phyloP scores from a whole-genome alignment of 2,797 vertebrate genomes.

The Periophthalmus magnuspinnatus region DNA sequence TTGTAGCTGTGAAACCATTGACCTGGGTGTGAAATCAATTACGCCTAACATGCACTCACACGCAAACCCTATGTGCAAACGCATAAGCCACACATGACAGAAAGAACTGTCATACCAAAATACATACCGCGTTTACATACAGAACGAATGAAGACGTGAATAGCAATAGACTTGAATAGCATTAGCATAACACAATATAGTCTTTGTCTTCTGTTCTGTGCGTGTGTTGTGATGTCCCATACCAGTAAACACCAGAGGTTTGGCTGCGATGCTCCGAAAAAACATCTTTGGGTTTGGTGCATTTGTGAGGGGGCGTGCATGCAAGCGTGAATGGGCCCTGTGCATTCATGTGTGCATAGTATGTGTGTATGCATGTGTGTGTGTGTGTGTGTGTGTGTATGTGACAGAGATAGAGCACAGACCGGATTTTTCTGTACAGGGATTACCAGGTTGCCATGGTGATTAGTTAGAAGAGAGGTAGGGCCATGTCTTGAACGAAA shows the following conservation, averaged over 20 bases:
- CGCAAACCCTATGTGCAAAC: slow-evolving; percentile 15
- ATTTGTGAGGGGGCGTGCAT: slow-evolving; percentile 22
- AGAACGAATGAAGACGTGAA: slow-evolving; percentile 33
- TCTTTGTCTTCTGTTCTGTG: slow-evolving; percentile 36
- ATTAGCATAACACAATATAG: slow-evolving; percentile 17
- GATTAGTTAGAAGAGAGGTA: slow-evolving; percentile 74
- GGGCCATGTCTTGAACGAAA: slow-evolving; percentile 55
- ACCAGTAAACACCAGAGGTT: slow-evolving; percentile 59
- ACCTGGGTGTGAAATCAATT: slow-evolving; percentile 76
- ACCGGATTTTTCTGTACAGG: slow-evolving; percentile 67
- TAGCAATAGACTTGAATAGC: slow-evolving; percentile 18
- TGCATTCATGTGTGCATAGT: slow-evolving; percentile 18
- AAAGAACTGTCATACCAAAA: slow-evolving; percentile 29
- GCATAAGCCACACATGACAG: slow-evolving; percentile 17
- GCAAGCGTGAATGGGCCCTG: slow-evolving; percentile 13
- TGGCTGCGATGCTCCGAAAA: slow-evolving; percentile 22
- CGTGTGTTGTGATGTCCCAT: slow-evolving; percentile 35
- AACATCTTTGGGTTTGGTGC: slow-evolving; percentile 35
- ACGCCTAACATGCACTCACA: slow-evolving; percentile 31
- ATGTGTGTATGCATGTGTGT: slow-evolving; percentile 8
- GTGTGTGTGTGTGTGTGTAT: slow-evolving; percentile 17
- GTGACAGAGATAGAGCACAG: slow-evolving; percentile 24
- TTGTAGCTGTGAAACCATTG: slow-evolving; percentile 62
- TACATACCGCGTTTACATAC: not conserved
- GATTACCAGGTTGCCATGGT: slow-evolving; percentile 80